phyloP scores from a whole-genome alignment of 2,113 vertebrate species.

The Gymnorhina tibicen region DNA sequence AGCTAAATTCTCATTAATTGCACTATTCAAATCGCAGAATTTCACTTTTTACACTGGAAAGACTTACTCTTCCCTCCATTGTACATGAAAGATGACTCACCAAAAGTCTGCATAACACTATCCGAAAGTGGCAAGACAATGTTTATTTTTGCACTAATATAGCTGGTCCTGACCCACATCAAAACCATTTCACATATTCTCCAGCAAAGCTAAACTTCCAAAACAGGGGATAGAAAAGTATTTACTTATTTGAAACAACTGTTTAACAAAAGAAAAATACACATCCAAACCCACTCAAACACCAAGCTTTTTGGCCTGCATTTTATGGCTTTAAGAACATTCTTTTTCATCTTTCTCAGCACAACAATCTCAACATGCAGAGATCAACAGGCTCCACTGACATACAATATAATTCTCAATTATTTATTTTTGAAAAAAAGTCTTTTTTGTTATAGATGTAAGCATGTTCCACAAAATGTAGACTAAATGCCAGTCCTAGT shows the following conservation, averaged over 20 bases:
- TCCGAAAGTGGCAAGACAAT: not conserved
- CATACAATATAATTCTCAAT: not conserved
- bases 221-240: not conserved
- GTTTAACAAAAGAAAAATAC: not conserved
- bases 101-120: not conserved
- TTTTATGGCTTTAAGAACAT: not conserved
- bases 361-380: not conserved
- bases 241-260: not conserved
- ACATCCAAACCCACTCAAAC: not conserved
- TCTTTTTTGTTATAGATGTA: not conserved
- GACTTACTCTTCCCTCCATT: not conserved
- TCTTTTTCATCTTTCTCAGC: not conserved
- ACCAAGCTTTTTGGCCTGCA: not conserved
- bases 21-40: not conserved
- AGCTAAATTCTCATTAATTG: not conserved
- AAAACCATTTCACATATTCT: not conserved
- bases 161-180: not conserved
- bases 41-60: constrained; percentile 15
- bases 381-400: not conserved
- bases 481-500: not conserved
- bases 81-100: not conserved
- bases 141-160: not conserved
- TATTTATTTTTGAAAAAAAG: not conserved
- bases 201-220: not conserved
- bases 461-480: not conserved